phyloP scores from a whole-genome alignment of 1,140 invertebrate species.

The Scaptomyza pallida region DNA sequence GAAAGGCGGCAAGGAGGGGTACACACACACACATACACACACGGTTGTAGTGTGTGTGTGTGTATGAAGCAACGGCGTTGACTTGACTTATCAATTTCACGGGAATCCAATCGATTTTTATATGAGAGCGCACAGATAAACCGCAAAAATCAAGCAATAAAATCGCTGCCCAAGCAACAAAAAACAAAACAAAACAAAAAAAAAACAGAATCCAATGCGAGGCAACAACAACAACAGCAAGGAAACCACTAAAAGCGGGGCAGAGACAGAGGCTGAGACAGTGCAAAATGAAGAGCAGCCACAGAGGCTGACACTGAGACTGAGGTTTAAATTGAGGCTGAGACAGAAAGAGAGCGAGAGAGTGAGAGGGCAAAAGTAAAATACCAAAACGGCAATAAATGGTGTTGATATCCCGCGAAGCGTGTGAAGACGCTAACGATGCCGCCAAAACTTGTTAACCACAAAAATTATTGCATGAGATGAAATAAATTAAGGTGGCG shows the following conservation, averaged over 20 bases:
- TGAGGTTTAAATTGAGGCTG: background rate
- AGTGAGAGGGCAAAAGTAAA: slow-evolving; percentile 56
- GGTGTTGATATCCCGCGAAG: slow-evolving; percentile 83
- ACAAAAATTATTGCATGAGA: slow-evolving; percentile 83
- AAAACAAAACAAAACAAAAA: slow-evolving; percentile 39
- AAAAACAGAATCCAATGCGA: slow-evolving; percentile 25
- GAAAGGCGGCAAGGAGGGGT: background rate
- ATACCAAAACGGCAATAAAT: slow-evolving; percentile 83
- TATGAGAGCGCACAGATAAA: slow-evolving; percentile 81
- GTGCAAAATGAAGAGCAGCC: slow-evolving; percentile 72
- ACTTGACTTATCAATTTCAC: slow-evolving; percentile 83
- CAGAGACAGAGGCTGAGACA: slow-evolving; percentile 16
- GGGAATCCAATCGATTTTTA: slow-evolving; percentile 83
- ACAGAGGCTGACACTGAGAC: slow-evolving; percentile 34
- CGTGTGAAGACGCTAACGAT: slow-evolving; percentile 83
- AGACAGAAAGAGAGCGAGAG: slow-evolving; percentile 21
- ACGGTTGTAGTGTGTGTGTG: background rate
- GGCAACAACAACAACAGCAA: slow-evolving; percentile 10
- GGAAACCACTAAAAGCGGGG: slow-evolving; percentile 27
- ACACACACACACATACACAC: background rate
- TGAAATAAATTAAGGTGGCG: slow-evolving; percentile 83
- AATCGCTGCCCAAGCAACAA: slow-evolving; percentile 56
- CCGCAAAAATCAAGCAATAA: slow-evolving; percentile 82
- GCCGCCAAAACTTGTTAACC: slow-evolving; percentile 83
- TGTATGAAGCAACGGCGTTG: slow-evolving; percentile 53